These are phyloP conservation scores for Brachypodius melanocephalos DNA, from an alignment of 2,113 vertebrate genomes.

Conservation along the genomic window DNA sequence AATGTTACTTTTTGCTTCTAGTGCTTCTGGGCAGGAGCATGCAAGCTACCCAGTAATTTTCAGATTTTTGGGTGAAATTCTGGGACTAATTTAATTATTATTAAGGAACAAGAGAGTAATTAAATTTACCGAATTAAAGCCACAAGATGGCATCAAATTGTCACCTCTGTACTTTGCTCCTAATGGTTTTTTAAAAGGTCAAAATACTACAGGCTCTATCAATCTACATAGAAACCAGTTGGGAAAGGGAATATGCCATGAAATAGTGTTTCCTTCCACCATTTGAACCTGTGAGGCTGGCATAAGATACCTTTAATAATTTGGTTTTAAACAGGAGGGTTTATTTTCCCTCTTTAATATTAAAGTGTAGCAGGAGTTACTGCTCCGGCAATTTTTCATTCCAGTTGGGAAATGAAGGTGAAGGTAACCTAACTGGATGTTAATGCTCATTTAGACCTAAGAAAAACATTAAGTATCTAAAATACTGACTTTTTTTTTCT, in stretches of 20 bases:
- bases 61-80: not conserved
- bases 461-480: not conserved
- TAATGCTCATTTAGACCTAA: not conserved
- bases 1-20: not conserved
- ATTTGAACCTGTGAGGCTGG: not conserved
- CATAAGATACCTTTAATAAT: not conserved
- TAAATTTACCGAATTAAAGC: not conserved
- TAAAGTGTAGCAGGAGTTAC: not conserved
- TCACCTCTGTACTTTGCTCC: not conserved
- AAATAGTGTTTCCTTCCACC: not conserved
- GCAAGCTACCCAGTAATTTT: not conserved
- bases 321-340: not conserved
- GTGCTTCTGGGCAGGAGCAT: not conserved
- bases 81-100: not conserved
- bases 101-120: not conserved
- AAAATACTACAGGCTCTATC: not conserved
- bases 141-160: conserved; percentile 35
- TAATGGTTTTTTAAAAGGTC: not conserved
- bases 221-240: not conserved
- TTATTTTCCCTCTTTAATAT: no score
- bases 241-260: not conserved
- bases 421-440: not conserved
- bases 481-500: not conserved
- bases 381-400: not conserved
- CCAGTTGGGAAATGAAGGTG: not conserved